Conservation (phyloP, 2,888 invertebrate species). For the Diarsia brunnea region DNA sequence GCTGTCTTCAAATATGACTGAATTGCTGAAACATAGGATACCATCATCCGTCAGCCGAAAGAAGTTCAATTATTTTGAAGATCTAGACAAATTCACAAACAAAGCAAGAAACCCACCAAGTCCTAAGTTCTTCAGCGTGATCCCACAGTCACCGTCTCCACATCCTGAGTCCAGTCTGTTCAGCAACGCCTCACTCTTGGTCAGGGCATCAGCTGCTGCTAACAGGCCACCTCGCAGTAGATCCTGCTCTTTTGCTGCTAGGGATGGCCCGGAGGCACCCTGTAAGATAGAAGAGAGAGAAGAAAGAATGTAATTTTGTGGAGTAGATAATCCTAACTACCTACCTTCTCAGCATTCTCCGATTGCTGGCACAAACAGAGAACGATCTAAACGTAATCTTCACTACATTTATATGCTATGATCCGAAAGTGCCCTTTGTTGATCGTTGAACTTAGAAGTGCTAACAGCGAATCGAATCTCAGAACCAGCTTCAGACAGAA, state of each 20-base stretch:
- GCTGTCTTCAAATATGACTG: constrained; percentile 77
- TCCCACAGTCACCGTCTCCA: constrained; percentile 95
- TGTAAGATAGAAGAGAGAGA: constrained; percentile 57
- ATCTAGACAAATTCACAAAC: too few relatives aligned
- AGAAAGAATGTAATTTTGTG: not conserved
- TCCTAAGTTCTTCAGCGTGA: constrained; percentile 91
- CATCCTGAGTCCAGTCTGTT: constrained; percentile 93
- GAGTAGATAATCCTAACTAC: not conserved
- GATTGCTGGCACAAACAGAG: not conserved
- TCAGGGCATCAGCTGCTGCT: constrained; percentile 88
- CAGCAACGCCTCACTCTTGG: constrained; percentile 91
- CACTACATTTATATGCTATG: not conserved
- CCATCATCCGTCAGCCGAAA: not conserved
- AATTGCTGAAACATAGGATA: constrained; percentile 76
- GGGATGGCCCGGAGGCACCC: constrained; percentile 76
- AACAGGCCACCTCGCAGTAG: constrained; percentile 81
- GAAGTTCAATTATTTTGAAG: too few relatives aligned
- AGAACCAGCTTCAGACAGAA: too few relatives aligned
- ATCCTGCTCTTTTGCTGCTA: constrained; percentile 75
- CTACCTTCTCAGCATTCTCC: not conserved
- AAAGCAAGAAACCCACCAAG: constrained; percentile 79
- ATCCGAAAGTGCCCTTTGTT: not conserved
- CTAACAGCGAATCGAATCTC: not conserved
- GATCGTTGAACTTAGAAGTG: not conserved
- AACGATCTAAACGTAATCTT: not conserved